A percentile compares a stretch with the other conserved stretches of the same genome.
These are phyloP conservation scores for Autographa gamma DNA, from an alignment of 2,888 invertebrate genomes.

Conservation along the genomic window DNA sequence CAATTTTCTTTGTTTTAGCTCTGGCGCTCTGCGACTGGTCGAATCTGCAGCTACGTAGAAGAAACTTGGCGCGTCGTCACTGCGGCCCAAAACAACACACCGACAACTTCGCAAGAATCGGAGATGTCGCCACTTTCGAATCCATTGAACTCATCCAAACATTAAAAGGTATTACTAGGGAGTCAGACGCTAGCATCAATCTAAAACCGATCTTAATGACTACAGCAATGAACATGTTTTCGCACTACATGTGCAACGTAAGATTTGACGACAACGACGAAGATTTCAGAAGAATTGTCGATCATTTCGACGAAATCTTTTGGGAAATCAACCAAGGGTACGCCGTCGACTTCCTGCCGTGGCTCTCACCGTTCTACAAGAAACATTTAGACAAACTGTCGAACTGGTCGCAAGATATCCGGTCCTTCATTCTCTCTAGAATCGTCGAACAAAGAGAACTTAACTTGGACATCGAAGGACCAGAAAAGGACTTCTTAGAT, in stretches of 20 bases:
- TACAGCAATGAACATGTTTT: slow-evolving; percentile 95
- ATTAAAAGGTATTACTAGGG: slow-evolving; percentile 81
- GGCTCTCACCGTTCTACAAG: slow-evolving; percentile 92
- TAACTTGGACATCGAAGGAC: slow-evolving; percentile 88
- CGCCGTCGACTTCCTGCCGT: slow-evolving; percentile 95
- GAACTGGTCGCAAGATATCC: slow-evolving; percentile 91
- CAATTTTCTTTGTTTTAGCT: slow-evolving; percentile 87
- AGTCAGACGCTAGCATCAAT: slow-evolving; percentile 82
- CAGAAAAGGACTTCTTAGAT: slow-evolving; percentile 94
- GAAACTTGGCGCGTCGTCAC: slow-evolving; percentile 93
- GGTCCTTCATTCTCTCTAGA: slow-evolving; percentile 92
- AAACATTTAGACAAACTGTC: slow-evolving; percentile 91
- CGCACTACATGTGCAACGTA: slow-evolving; percentile 95
- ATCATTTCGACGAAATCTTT: slow-evolving; percentile 95
- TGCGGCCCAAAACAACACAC: slow-evolving; percentile 94
- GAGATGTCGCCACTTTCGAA: slow-evolving; percentile 92
- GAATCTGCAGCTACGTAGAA: slow-evolving; percentile 92
- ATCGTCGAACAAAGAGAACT: slow-evolving; percentile 90
- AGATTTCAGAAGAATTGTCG: slow-evolving; percentile 91
- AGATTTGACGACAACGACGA: slow-evolving; percentile 92
- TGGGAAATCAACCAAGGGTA: slow-evolving; percentile 97
- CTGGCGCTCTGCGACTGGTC: slow-evolving; percentile 97
- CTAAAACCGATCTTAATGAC: slow-evolving; percentile 92
- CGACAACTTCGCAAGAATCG: slow-evolving; percentile 92
- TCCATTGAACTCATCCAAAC: slow-evolving; percentile 89